Evolutionary conservation across 2,797 vertebrate genomes (phyloP).

Genomic region (Propithecus deckenii): DNA sequence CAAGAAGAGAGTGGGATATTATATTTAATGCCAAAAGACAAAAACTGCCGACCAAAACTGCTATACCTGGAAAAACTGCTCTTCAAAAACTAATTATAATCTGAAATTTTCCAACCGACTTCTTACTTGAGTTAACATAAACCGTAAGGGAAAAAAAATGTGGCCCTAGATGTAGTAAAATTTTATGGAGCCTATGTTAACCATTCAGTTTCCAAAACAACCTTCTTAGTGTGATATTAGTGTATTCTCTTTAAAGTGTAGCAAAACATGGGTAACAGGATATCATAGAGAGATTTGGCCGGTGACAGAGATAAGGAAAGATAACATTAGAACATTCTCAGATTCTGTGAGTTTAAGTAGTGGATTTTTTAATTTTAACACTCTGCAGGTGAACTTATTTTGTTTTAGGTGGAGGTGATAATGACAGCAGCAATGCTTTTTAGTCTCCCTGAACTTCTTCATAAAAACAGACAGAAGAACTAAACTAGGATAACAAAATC

Average conservation of each 20-base stretch:
- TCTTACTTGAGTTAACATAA: background rate
- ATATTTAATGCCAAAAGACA: background rate
- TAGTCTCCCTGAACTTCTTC: background rate
- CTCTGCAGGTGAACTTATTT: background rate
- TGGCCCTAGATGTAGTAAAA: background rate
- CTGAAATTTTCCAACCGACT: background rate
- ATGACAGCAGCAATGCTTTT: background rate
- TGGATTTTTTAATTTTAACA: constrained; percentile 2
- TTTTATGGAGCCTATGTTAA: background rate
- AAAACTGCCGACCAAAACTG: background rate
- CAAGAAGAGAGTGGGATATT: background rate
- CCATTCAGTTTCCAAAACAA: background rate
- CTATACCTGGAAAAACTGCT: background rate
- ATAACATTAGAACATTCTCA: background rate
- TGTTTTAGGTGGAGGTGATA: background rate
- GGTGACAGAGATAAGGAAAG: background rate
- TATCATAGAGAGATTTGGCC: background rate
- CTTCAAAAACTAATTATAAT: background rate
- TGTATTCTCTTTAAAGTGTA: background rate
- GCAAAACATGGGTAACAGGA: background rate
- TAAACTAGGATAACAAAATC: background rate
- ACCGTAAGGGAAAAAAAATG: background rate
- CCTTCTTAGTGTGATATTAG: background rate
- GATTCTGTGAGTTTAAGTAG: background rate
- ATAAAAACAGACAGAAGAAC: constrained; percentile 1